These are phyloP conservation scores for Odocoileus virginianus DNA, from an alignment of 2,113 vertebrate genomes.

Conservation along the genomic window DNA sequence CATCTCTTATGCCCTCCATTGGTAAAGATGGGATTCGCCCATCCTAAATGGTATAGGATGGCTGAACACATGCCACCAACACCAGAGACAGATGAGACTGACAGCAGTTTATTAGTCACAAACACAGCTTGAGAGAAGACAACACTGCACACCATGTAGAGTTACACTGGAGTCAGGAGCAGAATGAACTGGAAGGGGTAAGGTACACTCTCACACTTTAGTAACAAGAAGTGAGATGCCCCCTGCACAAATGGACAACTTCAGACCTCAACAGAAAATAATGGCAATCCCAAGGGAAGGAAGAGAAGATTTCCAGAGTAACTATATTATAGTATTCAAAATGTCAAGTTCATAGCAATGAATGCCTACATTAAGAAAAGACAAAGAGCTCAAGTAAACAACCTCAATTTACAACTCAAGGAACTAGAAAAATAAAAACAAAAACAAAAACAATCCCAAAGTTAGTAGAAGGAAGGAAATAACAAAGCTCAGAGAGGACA, in stretches of 20 bases:
- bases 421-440: not conserved
- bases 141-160: not conserved
- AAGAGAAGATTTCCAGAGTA: not conserved
- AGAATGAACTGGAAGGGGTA: not conserved
- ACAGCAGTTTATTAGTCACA: not conserved
- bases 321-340: not conserved
- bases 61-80: not conserved
- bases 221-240: not conserved
- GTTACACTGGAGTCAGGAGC: not conserved
- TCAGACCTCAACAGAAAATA: not conserved
- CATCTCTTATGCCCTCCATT: not conserved
- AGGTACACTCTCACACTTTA: not conserved
- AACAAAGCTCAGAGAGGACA: not conserved
- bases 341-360: not conserved
- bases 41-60: not conserved
- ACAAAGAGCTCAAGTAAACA: not conserved
- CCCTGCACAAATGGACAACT: not conserved
- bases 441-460: not conserved
- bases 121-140: not conserved
- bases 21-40: not conserved
- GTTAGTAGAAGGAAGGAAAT: not conserved
- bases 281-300: not conserved
- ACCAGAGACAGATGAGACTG: not conserved
- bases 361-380: not conserved
- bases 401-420: not conserved